These are phyloP conservation scores for Chymomyza costata DNA, from an alignment of 1,140 invertebrate species.

Conservation along the genomic window DNA sequence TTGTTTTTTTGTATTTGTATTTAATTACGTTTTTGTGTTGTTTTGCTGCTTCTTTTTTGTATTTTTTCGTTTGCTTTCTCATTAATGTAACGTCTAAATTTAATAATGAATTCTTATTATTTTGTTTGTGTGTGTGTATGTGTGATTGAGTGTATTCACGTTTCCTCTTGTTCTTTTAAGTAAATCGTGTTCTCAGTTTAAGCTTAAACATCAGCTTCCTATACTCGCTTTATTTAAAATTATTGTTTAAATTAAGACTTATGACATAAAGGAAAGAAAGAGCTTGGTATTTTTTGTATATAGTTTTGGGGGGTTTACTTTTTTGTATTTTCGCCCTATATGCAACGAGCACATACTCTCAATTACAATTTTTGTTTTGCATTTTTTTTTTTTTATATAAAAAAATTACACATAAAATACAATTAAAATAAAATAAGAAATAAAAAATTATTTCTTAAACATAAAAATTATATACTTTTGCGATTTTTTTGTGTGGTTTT, in stretches of 20 bases:
- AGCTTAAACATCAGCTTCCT: conserved; percentile 28
- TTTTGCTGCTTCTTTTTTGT: conserved; percentile 47
- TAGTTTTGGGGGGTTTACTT: conserved; percentile 62
- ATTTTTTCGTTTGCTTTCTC: conserved; percentile 60
- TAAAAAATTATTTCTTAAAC: conserved; percentile 74
- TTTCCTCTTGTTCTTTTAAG: conserved; percentile 27
- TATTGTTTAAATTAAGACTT: conserved; percentile 59
- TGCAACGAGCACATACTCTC: conserved; percentile 28
- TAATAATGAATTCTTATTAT: conserved; percentile 55
- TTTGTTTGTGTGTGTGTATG: conserved; percentile 38
- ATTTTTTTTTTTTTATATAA: conserved; percentile 59
- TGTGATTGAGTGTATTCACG: conserved; percentile 17
- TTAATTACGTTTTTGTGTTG: conserved; percentile 68
- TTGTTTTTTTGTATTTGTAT: conserved; percentile 46
- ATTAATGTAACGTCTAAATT: conserved; percentile 74
- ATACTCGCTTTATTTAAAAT: conserved; percentile 3
- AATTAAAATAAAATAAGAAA: conserved; percentile 75
- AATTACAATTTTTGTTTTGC: conserved; percentile 45
- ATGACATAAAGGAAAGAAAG: conserved; percentile 65
- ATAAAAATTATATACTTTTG: conserved; percentile 74
- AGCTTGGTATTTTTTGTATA: conserved; percentile 62
- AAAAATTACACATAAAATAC: conserved; percentile 75
- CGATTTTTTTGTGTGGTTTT: conserved; percentile 67
- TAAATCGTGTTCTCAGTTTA: conserved; percentile 39
- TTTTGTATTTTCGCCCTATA: conserved; percentile 43